Conservation (phyloP, 1,140 invertebrate species). For the Papilio glaucus region DNA sequence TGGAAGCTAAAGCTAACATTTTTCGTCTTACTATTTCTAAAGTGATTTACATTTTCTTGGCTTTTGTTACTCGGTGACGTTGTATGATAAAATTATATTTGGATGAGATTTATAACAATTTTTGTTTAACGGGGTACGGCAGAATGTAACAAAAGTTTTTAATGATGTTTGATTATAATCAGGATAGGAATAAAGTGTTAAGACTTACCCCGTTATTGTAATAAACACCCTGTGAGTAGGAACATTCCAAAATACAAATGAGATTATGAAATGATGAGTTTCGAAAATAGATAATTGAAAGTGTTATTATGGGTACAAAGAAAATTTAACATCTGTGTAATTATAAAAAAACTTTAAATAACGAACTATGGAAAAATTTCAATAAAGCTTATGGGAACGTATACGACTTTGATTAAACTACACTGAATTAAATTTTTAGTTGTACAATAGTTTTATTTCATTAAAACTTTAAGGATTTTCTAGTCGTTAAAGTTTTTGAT, state of each 20-base stretch:
- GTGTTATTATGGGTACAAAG: background rate
- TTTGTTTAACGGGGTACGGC: constrained; percentile 19
- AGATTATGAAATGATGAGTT: background rate
- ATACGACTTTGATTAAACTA: constrained; percentile 29
- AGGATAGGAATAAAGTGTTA: background rate
- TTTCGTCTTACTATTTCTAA: background rate
- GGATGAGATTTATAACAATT: constrained; percentile 7
- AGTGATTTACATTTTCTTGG: background rate
- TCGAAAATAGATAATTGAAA: background rate
- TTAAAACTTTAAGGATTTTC: constrained; percentile 7
- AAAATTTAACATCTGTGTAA: constrained; percentile 43
- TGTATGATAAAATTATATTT: constrained; percentile 5
- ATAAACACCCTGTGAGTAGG: constrained; percentile 10
- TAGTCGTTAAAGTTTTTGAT: background rate
- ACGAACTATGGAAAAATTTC: constrained; percentile 49
- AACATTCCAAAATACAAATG: background rate
- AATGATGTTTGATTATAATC: constrained; percentile 4
- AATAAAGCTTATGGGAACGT: constrained; percentile 51
- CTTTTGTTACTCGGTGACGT: constrained; percentile 31
- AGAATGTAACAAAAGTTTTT: background rate
- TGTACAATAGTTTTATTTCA: constrained; percentile 38
- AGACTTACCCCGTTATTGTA: constrained; percentile 8
- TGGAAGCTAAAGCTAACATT: constrained; percentile 1
- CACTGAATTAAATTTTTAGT: too few relatives aligned
- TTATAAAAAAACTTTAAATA: constrained; percentile 47